Percentiles rank a stretch among this genome's conserved stretches.
Conservation (phyloP, 2,113 vertebrate species). For the Calyptommatus sinebrachiatus region DNA sequence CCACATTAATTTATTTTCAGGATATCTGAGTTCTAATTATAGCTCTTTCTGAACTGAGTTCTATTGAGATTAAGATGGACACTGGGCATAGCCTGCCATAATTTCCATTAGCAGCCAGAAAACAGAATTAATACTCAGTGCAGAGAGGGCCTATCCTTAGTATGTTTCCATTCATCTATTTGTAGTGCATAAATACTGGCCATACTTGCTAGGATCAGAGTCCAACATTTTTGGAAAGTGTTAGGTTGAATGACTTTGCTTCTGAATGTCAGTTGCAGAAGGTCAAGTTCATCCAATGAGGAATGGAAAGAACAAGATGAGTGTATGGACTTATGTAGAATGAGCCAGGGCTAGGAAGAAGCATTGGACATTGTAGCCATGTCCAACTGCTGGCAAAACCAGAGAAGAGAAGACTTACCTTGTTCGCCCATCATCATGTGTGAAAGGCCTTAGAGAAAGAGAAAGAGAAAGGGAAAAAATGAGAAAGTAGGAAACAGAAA, state of each 20-base stretch:
- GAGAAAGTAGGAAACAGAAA: constrained; percentile 42
- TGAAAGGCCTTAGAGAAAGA: constrained; percentile 82
- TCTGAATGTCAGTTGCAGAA: constrained; percentile 32
- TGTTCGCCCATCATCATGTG: constrained; percentile 94
- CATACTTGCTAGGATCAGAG: not conserved
- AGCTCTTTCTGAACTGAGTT: no score
- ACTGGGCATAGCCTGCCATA: no score
- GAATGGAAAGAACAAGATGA: constrained; percentile 37
- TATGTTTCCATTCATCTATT: not conserved
- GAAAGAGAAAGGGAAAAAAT: constrained; percentile 33
- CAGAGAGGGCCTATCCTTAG: no score
- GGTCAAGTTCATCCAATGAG: constrained; percentile 41
- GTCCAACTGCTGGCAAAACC: constrained; percentile 33
- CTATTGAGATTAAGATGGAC: no score
- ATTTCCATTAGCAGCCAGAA: no score
- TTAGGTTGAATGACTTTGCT: not conserved
- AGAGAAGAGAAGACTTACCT: constrained; percentile 81
- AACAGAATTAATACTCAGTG: no score
- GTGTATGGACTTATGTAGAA: constrained; percentile 33
- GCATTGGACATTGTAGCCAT: constrained; percentile 35
- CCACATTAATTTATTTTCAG: constrained; percentile 52
- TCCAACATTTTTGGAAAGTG: not conserved
- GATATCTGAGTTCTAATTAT: constrained; percentile 56
- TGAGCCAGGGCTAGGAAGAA: constrained; percentile 34
- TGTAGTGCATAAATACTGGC: not conserved